phyloP scores from a whole-genome alignment of 2,888 invertebrate species.

The Bursaphelenchus okinawaensis region DNA sequence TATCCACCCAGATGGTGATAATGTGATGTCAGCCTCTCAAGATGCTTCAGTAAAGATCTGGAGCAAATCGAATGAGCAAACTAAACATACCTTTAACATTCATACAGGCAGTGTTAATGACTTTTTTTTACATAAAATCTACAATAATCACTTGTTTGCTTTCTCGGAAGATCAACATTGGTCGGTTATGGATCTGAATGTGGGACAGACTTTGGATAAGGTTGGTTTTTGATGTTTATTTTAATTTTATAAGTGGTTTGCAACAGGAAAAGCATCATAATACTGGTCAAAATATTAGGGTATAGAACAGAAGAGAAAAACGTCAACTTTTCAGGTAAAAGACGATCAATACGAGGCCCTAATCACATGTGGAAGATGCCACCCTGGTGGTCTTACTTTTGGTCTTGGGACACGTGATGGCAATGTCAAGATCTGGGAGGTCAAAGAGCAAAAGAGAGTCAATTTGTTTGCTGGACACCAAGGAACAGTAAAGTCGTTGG shows the following conservation, averaged over 20 bases:
- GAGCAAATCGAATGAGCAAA: slow-evolving; percentile 77
- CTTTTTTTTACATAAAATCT: slow-evolving; percentile 85
- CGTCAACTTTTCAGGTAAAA: slow-evolving; percentile 23
- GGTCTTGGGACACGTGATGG: slow-evolving; percentile 90
- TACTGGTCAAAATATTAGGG: too few relatives aligned
- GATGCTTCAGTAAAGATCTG: slow-evolving; percentile 73
- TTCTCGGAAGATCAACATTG: slow-evolving; percentile 87
- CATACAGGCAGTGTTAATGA: slow-evolving; percentile 92
- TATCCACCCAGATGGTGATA: slow-evolving; percentile 82
- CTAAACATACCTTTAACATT: slow-evolving; percentile 73
- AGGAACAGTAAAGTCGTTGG: slow-evolving; percentile 89
- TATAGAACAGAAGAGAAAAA: too few relatives aligned
- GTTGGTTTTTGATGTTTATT: too few relatives aligned
- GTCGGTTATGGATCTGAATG: slow-evolving; percentile 95
- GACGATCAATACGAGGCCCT: slow-evolving; percentile 52
- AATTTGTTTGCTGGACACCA: slow-evolving; percentile 95
- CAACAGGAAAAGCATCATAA: too few relatives aligned
- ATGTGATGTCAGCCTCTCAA: slow-evolving; percentile 45
- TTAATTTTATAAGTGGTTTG: too few relatives aligned
- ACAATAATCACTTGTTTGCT: too few relatives aligned
- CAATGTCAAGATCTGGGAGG: slow-evolving; percentile 97
- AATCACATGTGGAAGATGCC: slow-evolving; percentile 93
- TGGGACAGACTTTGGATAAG: slow-evolving; percentile 83
- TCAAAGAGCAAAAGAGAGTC: slow-evolving; percentile 83
- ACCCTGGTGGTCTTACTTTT: slow-evolving; percentile 97